Percentiles rank a stretch among this genome's conserved stretches.
phyloP scores from a whole-genome alignment of 1,140 invertebrate genomes.

The Maniola jurtina region DNA sequence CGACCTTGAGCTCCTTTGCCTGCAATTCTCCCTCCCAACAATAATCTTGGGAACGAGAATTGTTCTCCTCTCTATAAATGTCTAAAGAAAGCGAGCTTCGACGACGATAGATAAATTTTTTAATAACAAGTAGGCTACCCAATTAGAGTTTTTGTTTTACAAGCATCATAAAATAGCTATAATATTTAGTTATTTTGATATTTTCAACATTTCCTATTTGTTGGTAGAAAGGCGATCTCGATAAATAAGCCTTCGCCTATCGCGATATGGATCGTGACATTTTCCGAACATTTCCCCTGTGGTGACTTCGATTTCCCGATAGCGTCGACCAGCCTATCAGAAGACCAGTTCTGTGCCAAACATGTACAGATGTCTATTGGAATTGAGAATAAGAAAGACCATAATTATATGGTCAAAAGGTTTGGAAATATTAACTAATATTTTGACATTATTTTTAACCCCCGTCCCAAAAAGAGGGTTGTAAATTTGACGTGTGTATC shows the following conservation, averaged over 20 bases:
- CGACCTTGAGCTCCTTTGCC: too few species aligned
- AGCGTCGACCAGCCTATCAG: constrained; percentile 14
- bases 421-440: not conserved
- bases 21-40: too few species aligned
- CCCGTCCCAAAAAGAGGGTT: too few species aligned
- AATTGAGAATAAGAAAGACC: not conserved
- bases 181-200: not conserved
- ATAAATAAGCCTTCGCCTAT: constrained; percentile 28
- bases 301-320: constrained; percentile 22
- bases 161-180: not conserved
- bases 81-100: too few species aligned
- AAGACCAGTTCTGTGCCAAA: not conserved
- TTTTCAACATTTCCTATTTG: too few species aligned
- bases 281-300: constrained; percentile 5
- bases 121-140: too few species aligned
- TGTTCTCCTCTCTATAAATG: too few species aligned
- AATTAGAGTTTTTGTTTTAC: too few species aligned
- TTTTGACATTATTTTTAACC: not conserved
- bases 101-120: too few species aligned
- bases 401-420: not conserved
- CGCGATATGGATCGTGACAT: constrained; percentile 24
- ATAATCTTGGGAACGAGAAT: too few species aligned
- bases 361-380: constrained; percentile 1
- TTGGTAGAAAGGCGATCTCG: constrained; percentile 18
- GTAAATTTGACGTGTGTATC: too few species aligned